These are phyloP conservation scores for Carcinoscorpius rotundicauda DNA, from an alignment of 1,140 invertebrate genomes.

Conservation along the genomic window DNA sequence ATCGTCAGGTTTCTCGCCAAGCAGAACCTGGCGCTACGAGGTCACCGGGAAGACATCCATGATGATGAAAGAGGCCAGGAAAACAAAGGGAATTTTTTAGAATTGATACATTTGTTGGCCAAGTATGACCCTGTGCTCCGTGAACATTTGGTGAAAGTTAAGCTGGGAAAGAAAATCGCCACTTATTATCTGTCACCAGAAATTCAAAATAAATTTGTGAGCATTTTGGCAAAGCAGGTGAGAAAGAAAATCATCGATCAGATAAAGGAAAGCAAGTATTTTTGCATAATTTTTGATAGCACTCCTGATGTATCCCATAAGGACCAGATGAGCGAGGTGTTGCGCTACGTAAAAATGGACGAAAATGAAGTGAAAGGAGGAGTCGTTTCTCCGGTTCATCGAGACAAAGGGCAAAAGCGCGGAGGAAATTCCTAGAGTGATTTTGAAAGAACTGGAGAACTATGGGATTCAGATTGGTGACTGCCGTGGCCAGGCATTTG, in stretches of 20 bases:
- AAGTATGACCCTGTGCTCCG: constrained; percentile 17
- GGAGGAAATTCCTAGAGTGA: no score
- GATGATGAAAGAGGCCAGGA: neutral
- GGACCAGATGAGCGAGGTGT: no score
- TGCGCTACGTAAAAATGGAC: no score
- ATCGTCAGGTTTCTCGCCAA: constrained; percentile 8
- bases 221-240: constrained; percentile 7
- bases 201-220: constrained; percentile 20
- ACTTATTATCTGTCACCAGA: constrained; percentile 8
- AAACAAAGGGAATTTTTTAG: constrained; percentile 16
- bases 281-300: no score
- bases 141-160: constrained; percentile 12
- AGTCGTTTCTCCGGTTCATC: no score
- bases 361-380: no score
- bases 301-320: no score
- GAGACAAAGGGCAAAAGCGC: no score
- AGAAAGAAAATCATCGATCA: constrained; percentile 11
- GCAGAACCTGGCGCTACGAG: constrained; percentile 10
- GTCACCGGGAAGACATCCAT: neutral
- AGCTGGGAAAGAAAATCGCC: constrained; percentile 1
- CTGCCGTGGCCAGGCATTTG: no score
- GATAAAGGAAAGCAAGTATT: constrained; percentile 15
- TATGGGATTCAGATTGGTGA: constrained; percentile 1
- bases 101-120: constrained; percentile 12
- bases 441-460: no score